phyloP scores from a whole-genome alignment of 2,797 vertebrate genomes.

The Rhinatrema bivittatum region DNA sequence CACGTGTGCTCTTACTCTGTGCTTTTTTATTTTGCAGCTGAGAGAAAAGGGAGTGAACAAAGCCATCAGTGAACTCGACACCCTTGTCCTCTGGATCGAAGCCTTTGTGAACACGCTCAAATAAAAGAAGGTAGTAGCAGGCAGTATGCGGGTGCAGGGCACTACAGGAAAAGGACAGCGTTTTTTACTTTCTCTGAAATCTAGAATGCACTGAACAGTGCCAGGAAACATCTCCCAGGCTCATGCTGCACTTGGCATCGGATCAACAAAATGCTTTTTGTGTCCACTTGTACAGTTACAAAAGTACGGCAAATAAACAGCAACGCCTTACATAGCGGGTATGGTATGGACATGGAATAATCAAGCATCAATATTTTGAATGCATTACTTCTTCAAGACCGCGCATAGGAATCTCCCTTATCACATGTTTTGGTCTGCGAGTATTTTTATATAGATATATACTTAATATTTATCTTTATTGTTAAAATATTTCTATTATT shows the following conservation, averaged over 20 bases:
- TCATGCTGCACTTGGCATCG: fast-evolving
- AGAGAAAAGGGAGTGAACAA: slow-evolving; percentile 45
- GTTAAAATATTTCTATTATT: slow-evolving; percentile 13
- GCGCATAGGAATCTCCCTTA: no score
- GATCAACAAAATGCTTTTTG: no score
- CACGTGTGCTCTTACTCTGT: no score
- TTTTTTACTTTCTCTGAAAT: neutral
- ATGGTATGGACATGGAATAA: no score
- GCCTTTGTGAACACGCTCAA: slow-evolving; percentile 29
- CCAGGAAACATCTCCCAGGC: fast-evolving
- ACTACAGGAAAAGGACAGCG: neutral
- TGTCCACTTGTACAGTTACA: no score
- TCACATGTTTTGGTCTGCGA: no score
- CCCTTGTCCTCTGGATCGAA: slow-evolving; percentile 57
- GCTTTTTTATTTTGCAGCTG: slow-evolving; percentile 38
- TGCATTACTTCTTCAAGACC: no score
- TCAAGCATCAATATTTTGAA: no score
- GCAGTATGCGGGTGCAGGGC: neutral
- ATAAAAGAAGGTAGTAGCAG: neutral
- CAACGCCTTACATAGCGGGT: no score
- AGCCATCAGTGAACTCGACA: slow-evolving; percentile 56
- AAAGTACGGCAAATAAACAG: neutral
- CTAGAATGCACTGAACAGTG: slow-evolving; percentile 6
- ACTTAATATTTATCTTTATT: neutral
- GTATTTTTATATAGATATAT: neutral